Evolutionary conservation across 2,113 vertebrate species (phyloP), one percentile per base, ranked within the genome.

Genomic region (Gobiocypris rarus): DNA sequence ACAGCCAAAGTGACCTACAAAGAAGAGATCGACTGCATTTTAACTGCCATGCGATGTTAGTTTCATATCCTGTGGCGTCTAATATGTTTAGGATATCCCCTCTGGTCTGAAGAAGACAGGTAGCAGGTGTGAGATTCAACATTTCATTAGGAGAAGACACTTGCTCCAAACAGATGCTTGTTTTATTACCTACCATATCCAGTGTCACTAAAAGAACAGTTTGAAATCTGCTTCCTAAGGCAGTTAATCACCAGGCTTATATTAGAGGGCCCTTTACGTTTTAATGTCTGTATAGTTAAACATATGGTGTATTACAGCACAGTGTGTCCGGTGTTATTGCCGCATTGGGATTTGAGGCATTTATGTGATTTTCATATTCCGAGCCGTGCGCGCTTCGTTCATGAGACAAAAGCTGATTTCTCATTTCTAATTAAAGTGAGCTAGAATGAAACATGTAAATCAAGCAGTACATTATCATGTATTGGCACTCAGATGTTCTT

Each of bases 1-100:
- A 61, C 61, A 65, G 77, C 77, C 77, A 73, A 80, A 41, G 82
- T 87, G 89, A 87, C 86, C 86, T 88, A 89, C 86, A 87, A 59
- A 71, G 52, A 73, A 34, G 81, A 74, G 79, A 67, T 19, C 45
- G 56, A 73, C 61, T 65, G 77, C 58, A 80, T 85, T 58, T 74
- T 26, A 78, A 61, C 54, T 70, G 83, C 85, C 34, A 19, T 31
- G 48, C 48, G 19, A 67, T 75, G 45, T 61, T 78, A 41, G 48
- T 79, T 85, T 83, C 58, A 65, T 58, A 79, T 85, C 82, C 59
- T 67, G 77, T 61, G 26, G 43, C 58, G 10, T 82, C 63, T 82
- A 65, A 80, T 80, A 71, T 87, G 61, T 73, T 82, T 71, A 65
- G 45, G 65, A 87, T 24, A 82, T 77, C 78, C 54, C 26, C 65